Evolutionary conservation across 2,888 invertebrate species (phyloP), one percentile per base, ranked within the genome.

Genomic region (Steinernema hermaphroditum): DNA sequence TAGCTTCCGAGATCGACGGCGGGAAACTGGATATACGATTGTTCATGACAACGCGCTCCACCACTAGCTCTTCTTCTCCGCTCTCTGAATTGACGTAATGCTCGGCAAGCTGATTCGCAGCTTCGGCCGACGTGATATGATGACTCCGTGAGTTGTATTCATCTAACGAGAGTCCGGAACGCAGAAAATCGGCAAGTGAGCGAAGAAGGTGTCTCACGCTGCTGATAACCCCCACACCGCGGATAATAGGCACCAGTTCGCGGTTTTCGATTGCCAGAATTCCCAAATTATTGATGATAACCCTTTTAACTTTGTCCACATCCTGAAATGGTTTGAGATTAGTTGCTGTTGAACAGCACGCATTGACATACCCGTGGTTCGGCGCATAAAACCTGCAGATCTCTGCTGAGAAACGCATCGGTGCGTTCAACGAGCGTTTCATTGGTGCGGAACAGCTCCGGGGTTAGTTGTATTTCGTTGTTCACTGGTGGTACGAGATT

Each of bases 101-200:
- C 37, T 12, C 37, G 12, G 4, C 12, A 4, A 37, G 4, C 37
- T 37, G 37, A 12, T 37, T 37, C 6, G 12, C 37, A 8, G 37
- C 37, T 2, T 54, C 54, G 2, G 24, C 54, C 2, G 54, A 27
- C 2, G 12, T 12, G 2, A 27, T 22, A 54, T 54, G 54, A 24
- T 54, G 54, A 27, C 27, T 27, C 24, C 54, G 22, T 2, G 54
- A 54, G 54, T 54, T 54, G 27, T 54, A 54, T 27, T 54, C 54
- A 6, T 16, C 54, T 16, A 54, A 16, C 24, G 54, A 54, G 2
- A 54, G 54, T 54, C 54, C 54, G 8, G 54, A 54, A 19, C 54
- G 54, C 16, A 54, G 24, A 27, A 54, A 54, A 24, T 54, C 54
- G 24, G 24, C 54, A 22, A 54, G 27, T 4, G 54, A 54, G 4